A percentile compares a stretch with the other conserved stretches of the same genome.
Conservation (phyloP, 2,113 vertebrate species). For the Xenopus tropicalis region UCB_Xtro_10.0 CM004449.2:85565501-85566000, state of each 20-base stretch:
- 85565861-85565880: constrained; percentile 77
- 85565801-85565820: not conserved
- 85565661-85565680: too few relatives aligned
- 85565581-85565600: too few relatives aligned
- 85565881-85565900: constrained; percentile 78
- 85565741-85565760: not conserved
- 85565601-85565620: too few relatives aligned
- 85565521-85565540: too few relatives aligned
- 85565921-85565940: constrained; percentile 97
- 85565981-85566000: constrained; percentile 51
- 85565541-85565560: too few relatives aligned
- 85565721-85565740: too few relatives aligned
- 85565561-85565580: too few relatives aligned
- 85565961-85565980: constrained; percentile 52
- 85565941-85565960: constrained; percentile 80
- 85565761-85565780: not conserved
- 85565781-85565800: not conserved
- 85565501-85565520: too few relatives aligned
- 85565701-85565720: not conserved
- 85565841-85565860: constrained; percentile 55
- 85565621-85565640: too few relatives aligned
- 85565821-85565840: constrained; percentile 10
- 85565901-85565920: constrained; percentile 82
- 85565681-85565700: not conserved
- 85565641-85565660: too few relatives aligned